Evolutionary conservation across 2,888 invertebrate species (phyloP).

Genomic region (Suillia variegata): DNA sequence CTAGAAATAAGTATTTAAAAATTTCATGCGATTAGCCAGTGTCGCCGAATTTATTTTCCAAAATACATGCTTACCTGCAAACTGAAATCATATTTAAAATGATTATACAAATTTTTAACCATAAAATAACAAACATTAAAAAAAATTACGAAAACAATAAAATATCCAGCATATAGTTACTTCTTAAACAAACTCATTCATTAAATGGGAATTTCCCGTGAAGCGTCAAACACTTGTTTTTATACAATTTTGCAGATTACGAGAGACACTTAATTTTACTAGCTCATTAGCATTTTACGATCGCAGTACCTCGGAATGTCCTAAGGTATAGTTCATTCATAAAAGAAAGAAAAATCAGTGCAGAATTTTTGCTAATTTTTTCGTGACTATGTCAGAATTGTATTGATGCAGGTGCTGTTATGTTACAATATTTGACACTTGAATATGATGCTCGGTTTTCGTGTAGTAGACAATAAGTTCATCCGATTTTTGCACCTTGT

Average conservation of each 20-base stretch:
- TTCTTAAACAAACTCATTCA: slow-evolving; percentile 40
- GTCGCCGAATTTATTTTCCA: too few species aligned
- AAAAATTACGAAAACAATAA: slow-evolving; percentile 31
- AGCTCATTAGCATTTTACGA: slow-evolving; percentile 44
- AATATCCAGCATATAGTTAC: slow-evolving; percentile 14
- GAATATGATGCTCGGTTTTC: not conserved
- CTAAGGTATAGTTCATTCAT: slow-evolving; percentile 36
- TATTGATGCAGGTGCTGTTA: slow-evolving; percentile 43
- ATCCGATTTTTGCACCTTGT: slow-evolving; percentile 58
- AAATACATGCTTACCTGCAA: too few species aligned
- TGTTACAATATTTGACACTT: not conserved
- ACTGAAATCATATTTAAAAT: too few species aligned
- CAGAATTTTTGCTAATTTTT: not conserved
- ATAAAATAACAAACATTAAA: slow-evolving; percentile 22
- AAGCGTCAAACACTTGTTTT: slow-evolving; percentile 40
- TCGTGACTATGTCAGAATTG: slow-evolving; percentile 26
- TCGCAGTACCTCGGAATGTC: slow-evolving; percentile 25
- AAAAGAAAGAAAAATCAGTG: slow-evolving; percentile 33
- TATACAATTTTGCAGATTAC: slow-evolving; percentile 21
- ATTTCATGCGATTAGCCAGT: too few species aligned
- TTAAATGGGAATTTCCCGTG: slow-evolving; percentile 29
- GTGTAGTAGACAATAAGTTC: slow-evolving; percentile 37
- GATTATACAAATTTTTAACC: too few species aligned
- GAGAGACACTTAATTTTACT: slow-evolving; percentile 28
- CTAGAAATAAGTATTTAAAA: too few species aligned